Evolutionary conservation across 1,140 invertebrate species (phyloP), one percentile per base, ranked within the genome.

Genomic region (Maconellicoccus hirsutus): DNA sequence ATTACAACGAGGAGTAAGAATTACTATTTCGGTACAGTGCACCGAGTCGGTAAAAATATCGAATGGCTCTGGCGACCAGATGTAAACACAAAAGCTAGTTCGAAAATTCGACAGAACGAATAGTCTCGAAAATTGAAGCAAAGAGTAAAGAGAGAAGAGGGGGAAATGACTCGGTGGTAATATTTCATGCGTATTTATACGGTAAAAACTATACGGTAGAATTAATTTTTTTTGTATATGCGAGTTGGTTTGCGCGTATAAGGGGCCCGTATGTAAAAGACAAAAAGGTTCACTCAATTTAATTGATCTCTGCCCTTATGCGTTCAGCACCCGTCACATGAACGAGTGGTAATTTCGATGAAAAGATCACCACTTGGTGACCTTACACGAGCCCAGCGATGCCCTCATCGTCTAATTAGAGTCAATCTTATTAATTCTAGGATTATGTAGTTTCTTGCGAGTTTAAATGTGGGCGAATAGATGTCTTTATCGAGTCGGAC

Each of bases 281-380:
- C 25, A 66, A 66, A 26, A 66, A 26, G 61, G 21, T 66, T 25
- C 21, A 66, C 61, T 66, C 61, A 66, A 26, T 66, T 66, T 66
- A 66, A 66, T 66, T 66, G 61, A 66, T 66, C 61, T 66, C 25
- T 66, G 61, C 61, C 61, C 61, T 66, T 66, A 66, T 66, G 25
- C 3, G 16, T 3, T 12, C 7, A 66, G 25, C 61, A 19, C 61
- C 7, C 61, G 61, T 66, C 22, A 66, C 19, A 10, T 66, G 61
- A 66, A 12, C 61, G 25, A 12, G 61, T 23, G 10, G 42, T 52
- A 52, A 52, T 52, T 52, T 52, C 42, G 42, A 52, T 52, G 42
- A 52, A 52, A 52, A 52, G 42, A 52, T 52, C 42, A 19, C 42
- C 2, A 52, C 16, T 19, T 14, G 6, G 42, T 52, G 42, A 52